These are phyloP conservation scores for Antigone vipio DNA, from an alignment of 2,113 vertebrate species.

Conservation along the genomic window DNA sequence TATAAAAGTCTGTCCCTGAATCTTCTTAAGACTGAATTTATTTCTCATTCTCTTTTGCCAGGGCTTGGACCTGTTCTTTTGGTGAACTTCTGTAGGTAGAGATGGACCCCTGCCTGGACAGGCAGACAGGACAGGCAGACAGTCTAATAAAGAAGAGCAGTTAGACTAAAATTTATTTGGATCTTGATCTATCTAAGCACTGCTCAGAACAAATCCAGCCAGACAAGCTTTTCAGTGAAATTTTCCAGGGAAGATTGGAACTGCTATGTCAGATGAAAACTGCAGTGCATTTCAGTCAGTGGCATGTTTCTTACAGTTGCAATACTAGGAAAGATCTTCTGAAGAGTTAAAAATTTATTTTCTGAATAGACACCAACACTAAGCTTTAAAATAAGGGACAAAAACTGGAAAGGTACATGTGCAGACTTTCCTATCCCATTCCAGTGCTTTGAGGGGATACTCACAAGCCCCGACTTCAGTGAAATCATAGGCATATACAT, in stretches of 20 bases:
- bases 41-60: no score
- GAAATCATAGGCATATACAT: not conserved
- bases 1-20: no score
- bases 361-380: not conserved
- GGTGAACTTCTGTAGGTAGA: no score
- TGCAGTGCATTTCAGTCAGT: not conserved
- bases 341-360: not conserved
- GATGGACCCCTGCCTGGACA: no score
- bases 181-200: not conserved
- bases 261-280: not conserved
- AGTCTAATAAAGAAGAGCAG: no score
- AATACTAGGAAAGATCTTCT: not conserved
- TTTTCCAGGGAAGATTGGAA: not conserved
- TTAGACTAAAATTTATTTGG: not conserved
- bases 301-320: not conserved
- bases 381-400: not conserved
- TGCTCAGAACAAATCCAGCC: not conserved
- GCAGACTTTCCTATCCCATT: not conserved
- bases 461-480: not conserved
- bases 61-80: no score
- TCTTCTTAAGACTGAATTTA: no score
- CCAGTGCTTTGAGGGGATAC: not conserved
- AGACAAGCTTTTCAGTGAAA: not conserved
- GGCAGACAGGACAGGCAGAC: no score
- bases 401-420: not conserved